A percentile compares a stretch with the other conserved stretches of the same genome.
Evolutionary conservation across 2,888 invertebrate species (phyloP).

Genomic region (Drosophila pegasa): DNA sequence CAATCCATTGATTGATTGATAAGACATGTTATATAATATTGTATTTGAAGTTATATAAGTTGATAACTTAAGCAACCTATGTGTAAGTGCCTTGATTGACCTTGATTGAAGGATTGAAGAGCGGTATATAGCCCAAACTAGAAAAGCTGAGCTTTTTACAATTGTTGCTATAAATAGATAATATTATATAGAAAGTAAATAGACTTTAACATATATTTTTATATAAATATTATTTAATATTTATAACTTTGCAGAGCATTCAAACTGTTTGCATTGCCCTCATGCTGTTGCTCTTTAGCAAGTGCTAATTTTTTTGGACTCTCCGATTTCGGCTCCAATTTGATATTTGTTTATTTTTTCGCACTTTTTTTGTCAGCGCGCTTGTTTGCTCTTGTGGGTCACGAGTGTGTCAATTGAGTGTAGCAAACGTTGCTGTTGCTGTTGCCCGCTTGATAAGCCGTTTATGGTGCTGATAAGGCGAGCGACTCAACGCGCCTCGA

Average conservation of each 20-base stretch:
- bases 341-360: slow-evolving; percentile 49
- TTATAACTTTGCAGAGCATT: slow-evolving; percentile 22
- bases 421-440: slow-evolving; percentile 11
- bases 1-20: too few relatives aligned
- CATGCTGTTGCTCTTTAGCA: slow-evolving; percentile 1
- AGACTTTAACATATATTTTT: background rate
- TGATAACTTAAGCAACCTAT: background rate
- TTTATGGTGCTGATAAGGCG: slow-evolving; percentile 56
- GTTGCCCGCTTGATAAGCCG: slow-evolving; percentile 61
- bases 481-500: slow-evolving; percentile 1
- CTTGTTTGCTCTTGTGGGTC: slow-evolving; percentile 34
- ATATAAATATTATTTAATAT: background rate
- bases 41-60: background rate
- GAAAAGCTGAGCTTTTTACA: background rate
- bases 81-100: background rate
- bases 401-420: slow-evolving; percentile 61
- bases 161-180: background rate
- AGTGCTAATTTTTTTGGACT: slow-evolving; percentile 54
- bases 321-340: slow-evolving; percentile 21
- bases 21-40: background rate
- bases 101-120: background rate
- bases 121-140: background rate
- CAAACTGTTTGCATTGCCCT: background rate
- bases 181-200: background rate
- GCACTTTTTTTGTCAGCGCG: slow-evolving; percentile 38